Conservation (phyloP, 2,888 invertebrate species). For the Pantelozetes paolii region DNA sequence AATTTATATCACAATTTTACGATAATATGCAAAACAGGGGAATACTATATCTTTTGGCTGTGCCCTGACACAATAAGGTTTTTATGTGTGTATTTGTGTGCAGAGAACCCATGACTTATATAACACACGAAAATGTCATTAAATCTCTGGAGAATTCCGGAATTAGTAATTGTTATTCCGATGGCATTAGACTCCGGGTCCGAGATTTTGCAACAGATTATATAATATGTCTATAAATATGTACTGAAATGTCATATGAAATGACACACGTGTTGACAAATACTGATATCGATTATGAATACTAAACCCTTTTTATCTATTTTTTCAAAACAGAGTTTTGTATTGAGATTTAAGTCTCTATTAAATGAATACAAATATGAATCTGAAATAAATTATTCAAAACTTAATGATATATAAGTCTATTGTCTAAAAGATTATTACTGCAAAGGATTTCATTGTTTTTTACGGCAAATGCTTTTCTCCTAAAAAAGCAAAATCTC, state of each 20-base stretch:
- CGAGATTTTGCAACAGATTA: not conserved
- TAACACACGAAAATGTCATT: not conserved
- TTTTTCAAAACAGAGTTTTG: no score
- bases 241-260: not conserved
- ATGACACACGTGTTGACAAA: slow-evolving; percentile 26
- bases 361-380: no score
- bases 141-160: not conserved
- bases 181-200: not conserved
- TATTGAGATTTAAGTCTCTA: not conserved
- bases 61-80: no score
- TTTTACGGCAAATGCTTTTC: no score
- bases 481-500: not conserved
- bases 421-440: no score
- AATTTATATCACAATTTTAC: no score
- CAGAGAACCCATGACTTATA: not conserved
- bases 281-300: not conserved
- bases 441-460: no score
- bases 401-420: no score
- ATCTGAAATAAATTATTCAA: no score
- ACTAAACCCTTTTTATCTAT: not conserved
- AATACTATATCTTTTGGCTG: no score
- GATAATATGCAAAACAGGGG: no score
- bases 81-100: no score
- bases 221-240: not conserved
- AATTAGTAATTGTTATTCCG: not conserved